Conservation (phyloP, 2,797 vertebrate species). For the Pyrocephalus nanus region DNA sequence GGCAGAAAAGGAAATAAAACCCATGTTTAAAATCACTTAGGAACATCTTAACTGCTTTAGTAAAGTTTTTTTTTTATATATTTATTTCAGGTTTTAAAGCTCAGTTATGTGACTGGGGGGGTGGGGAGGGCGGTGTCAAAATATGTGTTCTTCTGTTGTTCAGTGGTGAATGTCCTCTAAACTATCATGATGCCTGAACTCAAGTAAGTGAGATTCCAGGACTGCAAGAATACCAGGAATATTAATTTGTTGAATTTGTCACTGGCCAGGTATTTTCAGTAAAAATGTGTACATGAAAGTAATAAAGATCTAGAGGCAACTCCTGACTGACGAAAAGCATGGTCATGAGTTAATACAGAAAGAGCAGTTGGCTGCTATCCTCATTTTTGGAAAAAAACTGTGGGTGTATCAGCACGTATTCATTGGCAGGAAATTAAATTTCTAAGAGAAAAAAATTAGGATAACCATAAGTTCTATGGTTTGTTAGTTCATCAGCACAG, state of each 20-base stretch:
- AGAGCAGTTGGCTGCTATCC: not conserved
- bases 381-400: not conserved
- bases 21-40: not conserved
- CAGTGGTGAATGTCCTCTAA: not conserved
- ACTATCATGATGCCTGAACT: not conserved
- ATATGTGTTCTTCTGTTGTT: not conserved
- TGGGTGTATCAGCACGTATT: not conserved
- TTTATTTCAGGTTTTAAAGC: not conserved
- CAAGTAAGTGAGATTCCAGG: not conserved
- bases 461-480: not conserved
- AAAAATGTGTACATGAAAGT: not conserved
- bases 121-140: too few relatives aligned
- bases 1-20: not conserved
- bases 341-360: not conserved
- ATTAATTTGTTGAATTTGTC: not conserved
- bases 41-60: not conserved
- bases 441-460: constrained; percentile 15
- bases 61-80: not conserved
- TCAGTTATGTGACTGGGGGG: rapidly evolving
- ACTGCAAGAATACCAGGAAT: not conserved
- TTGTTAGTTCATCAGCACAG: constrained; percentile 32
- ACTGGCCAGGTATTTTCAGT: not conserved
- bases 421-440: constrained; percentile 4
- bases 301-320: not conserved
- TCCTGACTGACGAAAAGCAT: not conserved